phyloP scores from a whole-genome alignment of 2,888 invertebrate species.

The Rhimphoctona megacephalus region DNA sequence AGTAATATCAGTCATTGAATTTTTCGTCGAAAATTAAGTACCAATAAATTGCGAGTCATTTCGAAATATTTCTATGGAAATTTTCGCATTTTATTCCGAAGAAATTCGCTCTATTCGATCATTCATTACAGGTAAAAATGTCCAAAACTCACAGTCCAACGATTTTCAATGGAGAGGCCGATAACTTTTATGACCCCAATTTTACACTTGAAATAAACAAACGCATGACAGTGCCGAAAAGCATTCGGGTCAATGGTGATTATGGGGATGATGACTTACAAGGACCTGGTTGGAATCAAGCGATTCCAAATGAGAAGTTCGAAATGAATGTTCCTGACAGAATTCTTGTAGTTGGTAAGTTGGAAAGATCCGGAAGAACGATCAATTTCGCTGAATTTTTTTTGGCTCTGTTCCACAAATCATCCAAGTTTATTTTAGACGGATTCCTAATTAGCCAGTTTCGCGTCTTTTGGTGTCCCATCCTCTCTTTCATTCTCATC shows the following conservation, averaged over 20 bases:
- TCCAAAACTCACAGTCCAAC: constrained; percentile 88
- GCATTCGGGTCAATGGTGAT: constrained; percentile 91
- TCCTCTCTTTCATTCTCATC: background rate
- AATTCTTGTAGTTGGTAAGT: constrained; percentile 94
- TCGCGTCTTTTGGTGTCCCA: background rate
- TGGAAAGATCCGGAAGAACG: constrained; percentile 79
- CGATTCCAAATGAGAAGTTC: constrained; percentile 88
- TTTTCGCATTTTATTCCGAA: background rate
- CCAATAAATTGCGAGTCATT: background rate
- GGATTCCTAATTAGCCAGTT: constrained; percentile 55
- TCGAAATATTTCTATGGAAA: background rate
- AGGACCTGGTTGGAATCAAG: constrained; percentile 87
- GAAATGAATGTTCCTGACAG: constrained; percentile 98
- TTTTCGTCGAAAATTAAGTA: background rate
- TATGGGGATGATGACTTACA: constrained; percentile 88
- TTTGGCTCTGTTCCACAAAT: constrained; percentile 60
- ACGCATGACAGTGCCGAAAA: constrained; percentile 93
- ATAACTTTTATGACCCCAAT: constrained; percentile 88
- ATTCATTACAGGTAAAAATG: constrained; percentile 83
- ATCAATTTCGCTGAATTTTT: constrained; percentile 8
- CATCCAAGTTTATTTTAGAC: constrained; percentile 58
- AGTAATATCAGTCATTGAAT: background rate
- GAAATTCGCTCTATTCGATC: background rate
- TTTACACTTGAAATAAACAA: constrained; percentile 92
- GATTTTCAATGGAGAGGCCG: constrained; percentile 87